These are phyloP conservation scores for Pomatorhinus ruficollis DNA, from an alignment of 2,113 vertebrate genomes.

Conservation along the genomic window DNA sequence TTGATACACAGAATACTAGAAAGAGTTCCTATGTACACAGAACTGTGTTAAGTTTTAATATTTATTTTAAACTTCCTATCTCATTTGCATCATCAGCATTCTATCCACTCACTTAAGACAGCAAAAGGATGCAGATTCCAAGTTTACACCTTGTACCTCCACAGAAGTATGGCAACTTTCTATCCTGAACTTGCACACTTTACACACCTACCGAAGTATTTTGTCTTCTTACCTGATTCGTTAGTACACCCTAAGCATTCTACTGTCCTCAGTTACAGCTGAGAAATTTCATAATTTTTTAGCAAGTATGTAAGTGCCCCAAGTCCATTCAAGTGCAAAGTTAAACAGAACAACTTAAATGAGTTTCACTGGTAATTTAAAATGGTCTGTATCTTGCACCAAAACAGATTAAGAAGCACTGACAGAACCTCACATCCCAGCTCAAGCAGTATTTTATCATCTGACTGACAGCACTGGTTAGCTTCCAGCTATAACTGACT, in stretches of 20 bases:
- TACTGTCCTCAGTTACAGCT: not conserved
- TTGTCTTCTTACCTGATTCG: not conserved
- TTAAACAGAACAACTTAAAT: not conserved
- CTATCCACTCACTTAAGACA: not conserved
- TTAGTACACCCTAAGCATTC: not conserved
- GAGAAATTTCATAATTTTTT: not conserved
- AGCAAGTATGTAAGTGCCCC: fast-evolving
- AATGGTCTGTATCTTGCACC: not conserved
- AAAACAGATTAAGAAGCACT: not conserved
- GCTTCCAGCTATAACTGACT: not conserved
- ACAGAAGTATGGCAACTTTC: not conserved
- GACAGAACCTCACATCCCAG: not conserved
- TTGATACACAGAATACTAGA: not conserved
- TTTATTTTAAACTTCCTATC: not conserved
- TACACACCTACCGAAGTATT: not conserved
- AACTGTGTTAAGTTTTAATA: not conserved
- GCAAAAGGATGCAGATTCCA: not conserved
- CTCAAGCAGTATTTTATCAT: not conserved
- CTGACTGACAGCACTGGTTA: not conserved
- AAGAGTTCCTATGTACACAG: not conserved
- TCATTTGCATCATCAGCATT: not conserved
- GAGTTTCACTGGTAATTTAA: not conserved
- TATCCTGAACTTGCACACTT: not conserved
- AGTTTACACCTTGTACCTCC: not conserved
- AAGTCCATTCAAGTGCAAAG: not conserved